A percentile compares a stretch with the other conserved stretches of the same genome.
phyloP scores from a whole-genome alignment of 1,140 invertebrate genomes.

The Ectropis grisescens region DNA sequence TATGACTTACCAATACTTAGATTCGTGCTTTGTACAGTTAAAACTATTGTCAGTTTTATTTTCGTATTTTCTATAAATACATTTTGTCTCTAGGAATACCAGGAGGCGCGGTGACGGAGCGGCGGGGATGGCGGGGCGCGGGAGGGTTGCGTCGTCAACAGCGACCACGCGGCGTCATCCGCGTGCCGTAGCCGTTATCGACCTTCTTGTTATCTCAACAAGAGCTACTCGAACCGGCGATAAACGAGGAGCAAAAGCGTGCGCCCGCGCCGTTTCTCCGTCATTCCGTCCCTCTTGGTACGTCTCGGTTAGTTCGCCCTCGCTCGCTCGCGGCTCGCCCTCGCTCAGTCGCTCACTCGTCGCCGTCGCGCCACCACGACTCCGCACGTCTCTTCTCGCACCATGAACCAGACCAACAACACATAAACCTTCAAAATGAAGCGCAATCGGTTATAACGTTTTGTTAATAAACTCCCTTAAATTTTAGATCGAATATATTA shows the following conservation, averaged over 20 bases:
- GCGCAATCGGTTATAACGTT: slow-evolving; percentile 67
- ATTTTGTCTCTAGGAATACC: slow-evolving; percentile 44
- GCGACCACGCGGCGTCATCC: slow-evolving; percentile 19
- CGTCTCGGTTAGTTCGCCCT: slow-evolving; percentile 50
- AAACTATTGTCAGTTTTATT: slow-evolving; percentile 44
- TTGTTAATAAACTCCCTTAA: slow-evolving; percentile 47
- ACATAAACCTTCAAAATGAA: slow-evolving; percentile 68
- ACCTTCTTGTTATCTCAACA: slow-evolving; percentile 54
- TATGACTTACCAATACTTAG: too few relatives aligned
- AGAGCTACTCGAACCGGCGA: slow-evolving; percentile 46
- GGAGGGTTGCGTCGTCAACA: neutral
- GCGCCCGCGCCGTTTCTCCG: slow-evolving; percentile 59
- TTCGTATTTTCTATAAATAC: slow-evolving; percentile 57
- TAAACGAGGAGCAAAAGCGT: slow-evolving; percentile 63
- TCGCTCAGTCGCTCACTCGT: slow-evolving; percentile 61
- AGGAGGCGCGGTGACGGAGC: slow-evolving; percentile 13
- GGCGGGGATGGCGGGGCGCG: too few relatives aligned
- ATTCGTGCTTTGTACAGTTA: too few relatives aligned
- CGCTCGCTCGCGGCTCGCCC: slow-evolving; percentile 11
- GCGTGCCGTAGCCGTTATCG: slow-evolving; percentile 28
- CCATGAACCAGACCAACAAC: slow-evolving; percentile 61
- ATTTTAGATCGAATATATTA: slow-evolving; percentile 61
- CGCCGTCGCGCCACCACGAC: slow-evolving; percentile 48
- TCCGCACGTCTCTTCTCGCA: slow-evolving; percentile 41
- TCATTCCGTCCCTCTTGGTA: slow-evolving; percentile 53